Percentiles rank a stretch among this genome's conserved stretches.
These are phyloP conservation scores for Hyperopisus bebe DNA, from an alignment of 2,113 vertebrate species.

Conservation along the genomic window DNA sequence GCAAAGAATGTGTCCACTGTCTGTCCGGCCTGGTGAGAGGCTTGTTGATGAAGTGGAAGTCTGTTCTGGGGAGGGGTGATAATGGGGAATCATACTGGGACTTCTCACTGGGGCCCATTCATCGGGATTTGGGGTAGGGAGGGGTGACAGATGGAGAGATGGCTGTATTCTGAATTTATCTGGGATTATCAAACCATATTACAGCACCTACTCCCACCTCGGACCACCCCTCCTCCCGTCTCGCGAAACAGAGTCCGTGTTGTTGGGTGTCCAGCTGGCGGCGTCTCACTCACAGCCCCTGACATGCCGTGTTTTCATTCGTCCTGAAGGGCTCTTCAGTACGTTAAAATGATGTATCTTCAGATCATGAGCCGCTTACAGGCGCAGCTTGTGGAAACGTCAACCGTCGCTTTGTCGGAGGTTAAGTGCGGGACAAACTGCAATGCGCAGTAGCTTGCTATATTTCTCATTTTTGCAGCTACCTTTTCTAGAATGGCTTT, in stretches of 20 bases:
- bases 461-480: background rate
- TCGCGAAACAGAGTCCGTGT: slow-evolving; percentile 41
- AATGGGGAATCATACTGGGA: slow-evolving; percentile 31
- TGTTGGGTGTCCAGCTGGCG: slow-evolving; percentile 35
- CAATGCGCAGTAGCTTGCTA: background rate
- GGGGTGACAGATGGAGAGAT: slow-evolving; percentile 16
- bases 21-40: slow-evolving; percentile 54
- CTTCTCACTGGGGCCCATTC: slow-evolving; percentile 35
- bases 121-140: background rate
- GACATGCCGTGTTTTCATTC: slow-evolving; percentile 50
- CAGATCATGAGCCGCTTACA: background rate
- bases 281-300: slow-evolving; percentile 35
- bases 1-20: slow-evolving; percentile 64
- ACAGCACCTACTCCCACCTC: slow-evolving; percentile 15
- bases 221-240: slow-evolving; percentile 36
- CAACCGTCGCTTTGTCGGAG: background rate
- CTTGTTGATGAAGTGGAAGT: slow-evolving; percentile 47
- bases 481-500: background rate
- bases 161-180: slow-evolving; percentile 38
- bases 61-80: slow-evolving; percentile 37
- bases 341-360: slow-evolving; percentile 20
- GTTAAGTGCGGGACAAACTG: background rate
- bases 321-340: slow-evolving; percentile 32
- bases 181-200: slow-evolving; percentile 52
- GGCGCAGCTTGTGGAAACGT: background rate